A percentile compares a stretch with the other conserved stretches of the same genome.
phyloP scores from a whole-genome alignment of 1,140 invertebrate species.

The Temnothorax curvispinosus region DNA sequence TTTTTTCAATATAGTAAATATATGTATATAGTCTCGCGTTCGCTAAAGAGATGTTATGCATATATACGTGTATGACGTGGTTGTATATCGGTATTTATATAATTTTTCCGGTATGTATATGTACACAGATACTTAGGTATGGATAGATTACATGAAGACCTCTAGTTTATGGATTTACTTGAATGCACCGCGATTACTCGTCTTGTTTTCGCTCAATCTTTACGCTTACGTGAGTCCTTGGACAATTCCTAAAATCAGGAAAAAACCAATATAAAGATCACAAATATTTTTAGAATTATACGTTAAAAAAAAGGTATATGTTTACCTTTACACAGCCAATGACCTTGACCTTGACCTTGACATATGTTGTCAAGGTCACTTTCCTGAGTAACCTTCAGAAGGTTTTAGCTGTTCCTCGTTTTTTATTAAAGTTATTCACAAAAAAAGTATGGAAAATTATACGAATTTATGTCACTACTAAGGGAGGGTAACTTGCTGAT shows the following conservation, averaged over 20 bases:
- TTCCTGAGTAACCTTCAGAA: too few species aligned
- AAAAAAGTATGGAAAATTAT: too few species aligned
- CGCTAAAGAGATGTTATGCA: conserved; percentile 59
- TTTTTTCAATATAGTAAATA: conserved; percentile 67
- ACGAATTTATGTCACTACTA: too few species aligned
- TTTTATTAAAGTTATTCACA: too few species aligned
- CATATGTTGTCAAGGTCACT: too few species aligned
- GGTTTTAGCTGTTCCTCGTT: too few species aligned
- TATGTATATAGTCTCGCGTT: conserved; percentile 52
- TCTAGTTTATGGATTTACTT: conserved; percentile 85
- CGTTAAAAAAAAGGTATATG: too few species aligned
- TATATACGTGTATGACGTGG: conserved; percentile 65
- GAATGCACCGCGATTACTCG: conserved; percentile 76
- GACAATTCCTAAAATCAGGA: conserved; percentile 75
- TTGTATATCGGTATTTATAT: conserved; percentile 71
- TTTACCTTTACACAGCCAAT: too few species aligned
- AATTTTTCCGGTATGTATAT: conserved; percentile 65
- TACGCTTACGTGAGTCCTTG: conserved; percentile 75
- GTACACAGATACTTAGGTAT: conserved; percentile 75
- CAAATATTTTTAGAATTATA: conserved; percentile 1
- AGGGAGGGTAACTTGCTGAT: too few species aligned
- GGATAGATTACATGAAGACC: conserved; percentile 85
- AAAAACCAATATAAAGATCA: not conserved
- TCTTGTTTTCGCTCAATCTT: conserved; percentile 76
- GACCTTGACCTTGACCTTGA: too few species aligned